Percentiles rank a stretch among this genome's conserved stretches.
These are phyloP conservation scores for Mormyrops boulengeri DNA, from an alignment of 2,797 vertebrate genomes.

Conservation along the genomic window DNA sequence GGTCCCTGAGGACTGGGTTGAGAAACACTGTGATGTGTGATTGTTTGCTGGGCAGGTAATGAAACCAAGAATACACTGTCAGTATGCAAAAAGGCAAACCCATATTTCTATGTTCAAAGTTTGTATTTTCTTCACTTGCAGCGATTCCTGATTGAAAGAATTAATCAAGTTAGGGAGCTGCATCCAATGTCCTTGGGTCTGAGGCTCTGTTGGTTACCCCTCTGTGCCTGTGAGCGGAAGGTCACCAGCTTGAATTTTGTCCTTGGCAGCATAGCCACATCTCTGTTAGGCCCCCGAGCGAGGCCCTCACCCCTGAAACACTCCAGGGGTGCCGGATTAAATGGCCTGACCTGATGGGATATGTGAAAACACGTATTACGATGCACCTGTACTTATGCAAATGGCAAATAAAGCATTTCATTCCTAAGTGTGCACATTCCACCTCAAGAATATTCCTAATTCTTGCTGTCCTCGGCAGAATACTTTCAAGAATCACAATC, in stretches of 20 bases:
- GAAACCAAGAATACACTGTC: neutral
- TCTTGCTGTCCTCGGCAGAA: conserved; percentile 46
- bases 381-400: neutral
- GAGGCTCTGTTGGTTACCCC: neutral
- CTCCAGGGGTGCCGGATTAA: conserved; percentile 30
- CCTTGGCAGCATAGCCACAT: neutral
- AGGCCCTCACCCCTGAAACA: neutral
- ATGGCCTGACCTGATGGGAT: neutral
- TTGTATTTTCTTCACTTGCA: neutral
- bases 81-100: neutral
- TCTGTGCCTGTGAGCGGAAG: neutral
- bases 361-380: neutral
- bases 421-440: conserved; percentile 33
- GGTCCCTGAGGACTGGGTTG: neutral
- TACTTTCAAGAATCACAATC: conserved; percentile 40
- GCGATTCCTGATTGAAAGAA: neutral
- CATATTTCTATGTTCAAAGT: neutral
- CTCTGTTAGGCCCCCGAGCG: neutral
- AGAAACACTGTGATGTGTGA: neutral
- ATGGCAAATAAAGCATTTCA: conserved; percentile 49
- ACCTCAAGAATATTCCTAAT: conserved; percentile 33
- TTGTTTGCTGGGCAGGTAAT: neutral
- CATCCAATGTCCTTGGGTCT: neutral
- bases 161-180: neutral
- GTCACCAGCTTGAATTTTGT: neutral